Evolutionary conservation across 2,113 vertebrate genomes (phyloP).

Genomic region (Pithys albifrons): DNA sequence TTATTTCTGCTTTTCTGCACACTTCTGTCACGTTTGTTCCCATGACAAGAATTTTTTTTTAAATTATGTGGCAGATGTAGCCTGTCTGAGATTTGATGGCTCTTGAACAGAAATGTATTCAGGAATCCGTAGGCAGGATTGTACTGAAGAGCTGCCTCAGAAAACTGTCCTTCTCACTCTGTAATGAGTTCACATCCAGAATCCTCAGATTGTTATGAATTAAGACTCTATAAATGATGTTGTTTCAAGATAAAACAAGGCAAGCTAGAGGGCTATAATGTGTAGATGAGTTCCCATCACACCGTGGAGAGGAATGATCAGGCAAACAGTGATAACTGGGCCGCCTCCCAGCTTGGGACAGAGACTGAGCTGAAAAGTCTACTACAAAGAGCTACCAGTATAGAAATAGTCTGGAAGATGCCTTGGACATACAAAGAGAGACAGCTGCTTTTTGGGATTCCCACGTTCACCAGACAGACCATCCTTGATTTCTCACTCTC

Average conservation of each 20-base stretch:
- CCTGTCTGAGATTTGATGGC: slow-evolving; percentile 33
- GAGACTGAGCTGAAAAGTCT: not conserved
- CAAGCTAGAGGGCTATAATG: not conserved
- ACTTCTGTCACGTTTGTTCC: slow-evolving; percentile 4
- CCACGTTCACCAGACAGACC: not conserved
- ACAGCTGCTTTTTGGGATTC: not conserved
- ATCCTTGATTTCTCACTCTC: not conserved
- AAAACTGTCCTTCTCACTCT: not conserved
- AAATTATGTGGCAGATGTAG: slow-evolving; percentile 24
- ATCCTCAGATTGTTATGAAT: not conserved
- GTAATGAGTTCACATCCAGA: not conserved
- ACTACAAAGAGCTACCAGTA: not conserved
- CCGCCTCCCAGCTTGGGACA: not conserved
- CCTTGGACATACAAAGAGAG: not conserved
- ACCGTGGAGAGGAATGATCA: not conserved
- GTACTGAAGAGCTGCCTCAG: not conserved
- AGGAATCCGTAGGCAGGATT: not conserved
- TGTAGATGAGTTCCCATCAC: not conserved
- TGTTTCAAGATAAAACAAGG: not conserved
- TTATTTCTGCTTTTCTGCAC: slow-evolving; percentile 7
- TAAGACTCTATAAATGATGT: not conserved
- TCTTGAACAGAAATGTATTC: not conserved
- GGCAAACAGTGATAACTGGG: not conserved
- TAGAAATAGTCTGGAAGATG: not conserved
- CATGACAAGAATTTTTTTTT: not conserved